phyloP scores from a whole-genome alignment of 2,113 vertebrate species.

The Epinephelus moara region DNA sequence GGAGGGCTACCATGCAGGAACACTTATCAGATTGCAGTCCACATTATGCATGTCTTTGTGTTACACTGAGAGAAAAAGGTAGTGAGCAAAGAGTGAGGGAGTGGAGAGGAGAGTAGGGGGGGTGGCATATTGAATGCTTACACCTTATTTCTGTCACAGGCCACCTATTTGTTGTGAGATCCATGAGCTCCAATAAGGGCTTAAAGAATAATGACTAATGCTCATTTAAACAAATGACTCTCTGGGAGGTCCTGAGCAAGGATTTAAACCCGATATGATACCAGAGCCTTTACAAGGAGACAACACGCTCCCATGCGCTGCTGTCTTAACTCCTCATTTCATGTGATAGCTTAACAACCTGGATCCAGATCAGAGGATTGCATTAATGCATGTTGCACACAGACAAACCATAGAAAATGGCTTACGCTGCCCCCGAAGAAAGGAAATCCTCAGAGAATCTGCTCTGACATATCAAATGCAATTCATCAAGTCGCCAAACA shows the following conservation, averaged over 20 bases:
- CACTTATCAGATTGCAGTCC: constrained; percentile 86
- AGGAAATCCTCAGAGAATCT: constrained; percentile 57
- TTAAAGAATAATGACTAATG: constrained; percentile 81
- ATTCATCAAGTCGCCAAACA: constrained; percentile 68
- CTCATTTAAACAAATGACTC: constrained; percentile 86
- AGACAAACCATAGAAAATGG: constrained; percentile 45
- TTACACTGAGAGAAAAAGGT: constrained; percentile 72
- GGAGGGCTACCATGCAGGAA: constrained; percentile 81
- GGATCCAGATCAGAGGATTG: constrained; percentile 52
- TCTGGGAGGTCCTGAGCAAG: constrained; percentile 71
- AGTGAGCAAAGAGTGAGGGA: constrained; percentile 56
- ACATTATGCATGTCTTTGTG: constrained; percentile 87
- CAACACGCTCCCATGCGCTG: constrained; percentile 46
- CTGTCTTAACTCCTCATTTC: constrained; percentile 62
- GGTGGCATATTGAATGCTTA: constrained; percentile 83
- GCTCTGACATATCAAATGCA: constrained; percentile 62
- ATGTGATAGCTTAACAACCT: constrained; percentile 65
- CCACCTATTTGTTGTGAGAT: constrained; percentile 82
- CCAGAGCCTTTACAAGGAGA: constrained; percentile 68
- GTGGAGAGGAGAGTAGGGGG: constrained; percentile 31
- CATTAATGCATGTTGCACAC: constrained; percentile 33
- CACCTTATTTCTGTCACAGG: constrained; percentile 84
- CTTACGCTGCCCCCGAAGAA: constrained; percentile 43
- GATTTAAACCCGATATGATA: constrained; percentile 77
- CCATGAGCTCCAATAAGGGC: constrained; percentile 79